Evolutionary conservation across 2,797 vertebrate species (phyloP).

Genomic region (Oryzias sinensis): DNA sequence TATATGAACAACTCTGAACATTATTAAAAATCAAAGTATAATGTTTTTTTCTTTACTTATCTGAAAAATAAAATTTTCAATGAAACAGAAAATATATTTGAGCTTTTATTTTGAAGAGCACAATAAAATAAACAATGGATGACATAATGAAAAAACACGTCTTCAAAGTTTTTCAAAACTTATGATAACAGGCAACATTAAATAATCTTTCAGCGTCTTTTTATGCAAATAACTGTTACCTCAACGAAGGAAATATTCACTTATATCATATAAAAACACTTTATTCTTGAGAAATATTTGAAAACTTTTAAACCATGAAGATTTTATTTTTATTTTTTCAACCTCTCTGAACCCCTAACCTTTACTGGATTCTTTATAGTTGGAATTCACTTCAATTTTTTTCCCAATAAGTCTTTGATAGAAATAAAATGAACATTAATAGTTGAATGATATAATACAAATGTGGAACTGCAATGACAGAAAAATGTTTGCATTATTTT

Average conservation of each 20-base stretch:
- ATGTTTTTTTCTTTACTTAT: neutral
- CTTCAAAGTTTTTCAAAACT: neutral
- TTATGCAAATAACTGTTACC: neutral
- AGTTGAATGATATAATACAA: too few relatives aligned
- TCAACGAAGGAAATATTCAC: neutral
- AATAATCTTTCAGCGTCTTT: too few relatives aligned
- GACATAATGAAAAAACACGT: neutral
- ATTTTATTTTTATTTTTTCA: too few relatives aligned
- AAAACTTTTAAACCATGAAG: too few relatives aligned
- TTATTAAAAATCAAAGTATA: neutral
- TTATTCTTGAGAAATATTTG: too few relatives aligned
- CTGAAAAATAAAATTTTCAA: neutral
- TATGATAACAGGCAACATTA: neutral
- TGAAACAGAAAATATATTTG: neutral
- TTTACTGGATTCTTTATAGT: neutral
- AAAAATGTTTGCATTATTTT: too few relatives aligned
- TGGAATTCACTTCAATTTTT: neutral
- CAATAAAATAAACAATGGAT: neutral
- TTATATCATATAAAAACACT: too few relatives aligned
- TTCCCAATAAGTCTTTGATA: too few relatives aligned
- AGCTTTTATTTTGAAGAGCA: constrained; percentile 32
- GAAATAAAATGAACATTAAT: too few relatives aligned
- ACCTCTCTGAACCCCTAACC: too few relatives aligned
- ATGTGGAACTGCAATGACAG: too few relatives aligned
- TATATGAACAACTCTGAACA: too few relatives aligned